These are phyloP conservation scores for Phenacoccus solenopsis DNA, from an alignment of 1,140 invertebrate genomes.

Conservation along the genomic window DNA sequence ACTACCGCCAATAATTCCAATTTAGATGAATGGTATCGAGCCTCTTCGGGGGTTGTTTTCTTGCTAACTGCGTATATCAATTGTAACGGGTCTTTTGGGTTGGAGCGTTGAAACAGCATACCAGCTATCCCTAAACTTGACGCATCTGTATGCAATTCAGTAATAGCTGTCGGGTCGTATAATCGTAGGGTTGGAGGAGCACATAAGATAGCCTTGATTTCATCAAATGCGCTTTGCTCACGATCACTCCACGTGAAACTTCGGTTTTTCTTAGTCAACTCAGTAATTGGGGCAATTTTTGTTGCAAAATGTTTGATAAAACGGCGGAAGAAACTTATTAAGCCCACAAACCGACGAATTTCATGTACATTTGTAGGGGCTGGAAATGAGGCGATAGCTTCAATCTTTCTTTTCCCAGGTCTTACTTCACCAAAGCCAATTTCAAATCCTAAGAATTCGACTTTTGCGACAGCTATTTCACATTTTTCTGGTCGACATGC, in stretches of 20 bases:
- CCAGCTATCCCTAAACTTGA: neutral
- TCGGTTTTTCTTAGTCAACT: neutral
- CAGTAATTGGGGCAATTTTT: neutral
- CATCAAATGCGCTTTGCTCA: neutral
- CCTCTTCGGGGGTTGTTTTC: neutral
- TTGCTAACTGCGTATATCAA: neutral
- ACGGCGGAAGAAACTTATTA: neutral
- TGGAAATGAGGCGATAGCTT: neutral
- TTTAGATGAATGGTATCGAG: neutral
- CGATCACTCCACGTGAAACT: neutral
- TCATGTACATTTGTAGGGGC: neutral
- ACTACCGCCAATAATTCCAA: conserved; percentile 13
- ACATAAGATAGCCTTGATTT: neutral
- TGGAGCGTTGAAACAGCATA: neutral
- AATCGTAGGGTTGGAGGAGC: neutral
- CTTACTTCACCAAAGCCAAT: neutral
- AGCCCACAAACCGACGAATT: neutral
- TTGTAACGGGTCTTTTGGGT: neutral
- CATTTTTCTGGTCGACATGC: neutral
- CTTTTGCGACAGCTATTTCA: neutral
- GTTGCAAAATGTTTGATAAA: neutral
- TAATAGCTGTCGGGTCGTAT: neutral
- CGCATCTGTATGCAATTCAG: conserved; percentile 17
- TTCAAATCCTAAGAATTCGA: conserved; percentile 7
- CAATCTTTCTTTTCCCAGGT: neutral